Evolutionary conservation across 2,797 vertebrate genomes (phyloP), one percentile per base, ranked within the genome.

Genomic region (Buceros bicornis): DNA sequence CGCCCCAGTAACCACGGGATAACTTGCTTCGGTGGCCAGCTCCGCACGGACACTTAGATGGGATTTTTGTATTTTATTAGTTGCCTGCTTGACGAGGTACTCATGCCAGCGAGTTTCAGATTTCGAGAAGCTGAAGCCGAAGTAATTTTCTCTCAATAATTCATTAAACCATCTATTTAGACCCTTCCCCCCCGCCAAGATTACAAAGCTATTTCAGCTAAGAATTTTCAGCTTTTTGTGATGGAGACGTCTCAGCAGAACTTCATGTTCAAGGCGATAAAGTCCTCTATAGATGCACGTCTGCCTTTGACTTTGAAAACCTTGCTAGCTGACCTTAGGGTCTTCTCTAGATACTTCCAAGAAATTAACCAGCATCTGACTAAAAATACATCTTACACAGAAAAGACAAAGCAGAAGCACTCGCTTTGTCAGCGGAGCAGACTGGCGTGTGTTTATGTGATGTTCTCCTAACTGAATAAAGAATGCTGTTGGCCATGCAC

Each of bases 21-120:
- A 60, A 1, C 40, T 14, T 2, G 66, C 8, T 10, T 5, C 1
- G 37, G 33, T 33, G 33, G 33, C 33, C 33, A 16, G 76, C 13
- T 8, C 50, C 13, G 1, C 31, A 2, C 76, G 2, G 28, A 3
- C 11, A 5, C 0, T 6, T 5, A 2, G 12, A 6, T 10, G 29
- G 76, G 28, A 0, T 4, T 4, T 6, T 37, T 50, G 28, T 20
- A 0, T 25, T 40, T 4, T 8, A 1, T 2, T 43, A 1, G 0
- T 13, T 61, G 54, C 24, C 71, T 45, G 17, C 22, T 28, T 67
- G 67, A 58, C 35, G 6, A 9, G 5, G 31, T 25, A 31, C 26
- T 85, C 28, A 2, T 26, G 62, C 18, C 40, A 9, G 22, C 16
- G 35, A 21, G 22, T 48, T 76, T 29, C 66, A 42, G n/a, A 28